Base-by-base conservation (phyloP, 92 coral and sea anemone species). In the Plumapathes pennacea region DNA sequence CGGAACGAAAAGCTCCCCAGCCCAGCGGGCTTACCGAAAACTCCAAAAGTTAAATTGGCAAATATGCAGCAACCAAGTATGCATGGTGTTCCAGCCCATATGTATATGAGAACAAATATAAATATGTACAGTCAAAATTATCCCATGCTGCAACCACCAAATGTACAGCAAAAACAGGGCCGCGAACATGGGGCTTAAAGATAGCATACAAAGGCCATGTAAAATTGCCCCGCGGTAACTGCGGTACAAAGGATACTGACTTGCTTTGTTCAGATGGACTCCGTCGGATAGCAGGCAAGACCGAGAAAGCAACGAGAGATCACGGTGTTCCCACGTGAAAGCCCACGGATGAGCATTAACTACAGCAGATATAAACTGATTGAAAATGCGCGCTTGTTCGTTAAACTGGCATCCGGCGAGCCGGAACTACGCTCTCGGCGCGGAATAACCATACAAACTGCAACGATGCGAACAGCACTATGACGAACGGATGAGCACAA, bases 171-270 rank as follows among this genome's bases (percentile, higher is more conserved):
- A n/a, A n/a, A n/a, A n/a, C n/a, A n/a, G n/a, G n/a, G n/a, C n/a
- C n/a, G n/a, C n/a, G n/a, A n/a, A n/a, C n/a, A n/a, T n/a, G n/a
- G n/a, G n/a, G n/a, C n/a, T n/a, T n/a, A n/a, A n/a, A n/a, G n/a
- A n/a, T 36, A 36, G 40, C 40, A 15, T 3, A 3, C 54, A 28
- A 3, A 47, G 54, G 2, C 3, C 54, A 12, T 3, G 3, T 15
- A 47, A 3, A 15, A 47, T 47, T 2, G 54, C 54, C 17, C 54
- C 54, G 4, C 54, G 3, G 11, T 47, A 47, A 3, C 54, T 47
- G 4, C 54, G 54, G 21, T 47, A 47, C 27, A 47, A 24, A 2
- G 4, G 24, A 47, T 47, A 47, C 24, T 47, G 54, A 2, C 54
- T 28, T 2, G 2, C 4, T 15, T 11, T 3, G 11, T 47, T 15